These are phyloP conservation scores for Germaria angustata DNA, from an alignment of 2,888 invertebrate species.

Conservation along the genomic window DNA sequence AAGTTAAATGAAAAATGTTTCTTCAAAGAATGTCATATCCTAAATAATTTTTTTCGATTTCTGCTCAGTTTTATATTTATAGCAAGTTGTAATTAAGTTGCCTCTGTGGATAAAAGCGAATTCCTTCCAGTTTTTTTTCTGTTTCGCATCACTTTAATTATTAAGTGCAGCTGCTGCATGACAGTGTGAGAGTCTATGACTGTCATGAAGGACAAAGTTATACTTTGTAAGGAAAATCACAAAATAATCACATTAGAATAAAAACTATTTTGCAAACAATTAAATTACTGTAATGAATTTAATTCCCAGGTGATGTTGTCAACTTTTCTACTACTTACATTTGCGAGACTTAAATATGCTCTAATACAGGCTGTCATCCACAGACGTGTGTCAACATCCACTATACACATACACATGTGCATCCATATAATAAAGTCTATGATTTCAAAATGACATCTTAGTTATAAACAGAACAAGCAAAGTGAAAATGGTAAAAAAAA, in stretches of 20 bases:
- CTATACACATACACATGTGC: not conserved
- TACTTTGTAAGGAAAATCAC: constrained; percentile 47
- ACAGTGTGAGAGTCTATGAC: not conserved
- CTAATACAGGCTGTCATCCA: not conserved
- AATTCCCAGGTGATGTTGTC: constrained; percentile 64
- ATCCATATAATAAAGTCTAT: not conserved
- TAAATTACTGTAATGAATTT: constrained; percentile 62
- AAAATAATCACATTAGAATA: constrained; percentile 59
- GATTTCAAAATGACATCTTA: constrained; percentile 36
- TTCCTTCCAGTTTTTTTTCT: not conserved
- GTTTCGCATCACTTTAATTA: not conserved
- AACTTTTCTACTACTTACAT: constrained; percentile 6
- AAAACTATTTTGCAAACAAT: constrained; percentile 62
- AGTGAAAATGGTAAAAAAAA: constrained; percentile 8
- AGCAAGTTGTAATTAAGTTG: constrained; percentile 24
- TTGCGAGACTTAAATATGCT: not conserved
- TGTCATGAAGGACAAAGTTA: constrained; percentile 44
- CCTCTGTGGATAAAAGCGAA: not conserved
- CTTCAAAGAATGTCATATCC: not conserved
- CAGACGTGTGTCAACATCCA: no score
- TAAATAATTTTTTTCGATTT: not conserved
- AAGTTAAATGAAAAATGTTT: not conserved
- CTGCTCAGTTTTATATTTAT: no score
- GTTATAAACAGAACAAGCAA: constrained; percentile 17
- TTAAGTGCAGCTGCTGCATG: not conserved